Base-by-base conservation (phyloP, 2,797 vertebrate species). In the Micropoecilia bifurca region DNA sequence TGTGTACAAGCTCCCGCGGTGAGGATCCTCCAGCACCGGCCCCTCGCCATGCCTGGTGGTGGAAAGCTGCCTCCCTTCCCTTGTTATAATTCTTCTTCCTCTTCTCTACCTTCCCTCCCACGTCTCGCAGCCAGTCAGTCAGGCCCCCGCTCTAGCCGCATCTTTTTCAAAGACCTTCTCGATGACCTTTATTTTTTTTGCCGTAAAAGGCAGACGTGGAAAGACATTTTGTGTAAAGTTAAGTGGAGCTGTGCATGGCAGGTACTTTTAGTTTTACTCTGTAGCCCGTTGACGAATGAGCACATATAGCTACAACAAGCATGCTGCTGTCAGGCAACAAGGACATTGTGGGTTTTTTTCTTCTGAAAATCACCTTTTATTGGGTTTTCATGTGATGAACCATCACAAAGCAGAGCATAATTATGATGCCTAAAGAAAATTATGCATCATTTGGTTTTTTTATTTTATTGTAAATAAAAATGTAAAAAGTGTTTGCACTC, bases 171-270 rank as follows among this genome's bases (percentile, higher is more conserved):
- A 76, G 68, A 90, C 89, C 87, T 93, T 87, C 79, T 73, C 6
- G 47, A 22, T 85, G 81, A 90, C 90, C 93, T 90, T 95, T 92
- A 90, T 90, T 88, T 89, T 85, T 76, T 80, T 68, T 43, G 50
- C 85, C 82, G 89, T 90, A 91, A 95, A 93, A 83, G 2, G 25
- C 57, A 0, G 3, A 76, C 82, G 79, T 45, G 55, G 91, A 85
- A 91, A 93, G 85, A 75, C 81, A 86, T 85, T 74, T 80, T 73
- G 87, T 87, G 81, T 83, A 87, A 88, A 85, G 84, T 74, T 50
- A 75, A 89, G 84, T 81, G 80, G 88, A 92, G 57, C 83, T 73
- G 8, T 68, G 87, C 50, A 74, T 78, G 79, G 2, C 71, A 16
- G 76, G 83, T 85, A 82, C 83, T 90, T 90, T 91, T 85, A 82